Conservation (phyloP, 2,113 vertebrate species). For the Anthoscopus minutus region DNA sequence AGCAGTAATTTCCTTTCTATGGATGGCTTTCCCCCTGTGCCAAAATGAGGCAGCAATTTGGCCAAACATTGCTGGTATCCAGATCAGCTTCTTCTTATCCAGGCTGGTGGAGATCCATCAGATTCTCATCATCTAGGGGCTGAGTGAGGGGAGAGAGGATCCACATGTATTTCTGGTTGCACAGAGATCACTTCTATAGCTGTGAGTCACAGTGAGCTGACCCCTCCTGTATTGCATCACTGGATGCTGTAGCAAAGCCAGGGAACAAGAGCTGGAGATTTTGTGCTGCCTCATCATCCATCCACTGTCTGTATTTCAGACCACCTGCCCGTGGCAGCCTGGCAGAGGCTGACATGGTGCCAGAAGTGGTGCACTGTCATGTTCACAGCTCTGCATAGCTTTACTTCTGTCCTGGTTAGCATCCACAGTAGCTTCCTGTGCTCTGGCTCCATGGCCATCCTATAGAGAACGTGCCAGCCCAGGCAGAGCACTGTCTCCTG, state of each 20-base stretch:
- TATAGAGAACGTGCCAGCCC: neutral
- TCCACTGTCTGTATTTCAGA: neutral
- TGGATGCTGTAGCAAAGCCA: neutral
- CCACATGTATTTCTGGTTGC: neutral
- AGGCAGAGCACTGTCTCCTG: neutral
- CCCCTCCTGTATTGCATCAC: rapidly evolving
- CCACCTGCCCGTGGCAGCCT: neutral
- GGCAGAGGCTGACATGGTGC: neutral
- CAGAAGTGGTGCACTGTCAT: neutral
- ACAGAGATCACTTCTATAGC: neutral
- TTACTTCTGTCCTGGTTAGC: neutral
- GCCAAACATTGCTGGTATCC: neutral
- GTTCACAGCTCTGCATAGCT: neutral
- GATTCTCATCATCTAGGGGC: neutral
- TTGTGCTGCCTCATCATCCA: neutral
- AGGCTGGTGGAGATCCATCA: neutral
- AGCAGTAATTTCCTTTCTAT: neutral
- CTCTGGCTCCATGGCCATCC: neutral
- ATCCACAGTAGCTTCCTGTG: neutral
- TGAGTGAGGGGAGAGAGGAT: neutral
- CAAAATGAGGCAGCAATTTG: rapidly evolving
- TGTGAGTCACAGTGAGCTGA: rapidly evolving
- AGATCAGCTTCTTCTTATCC: neutral
- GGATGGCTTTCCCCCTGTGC: neutral
- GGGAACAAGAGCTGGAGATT: neutral